These are phyloP conservation scores for Lamellibrachia luymesi DNA, from an alignment of 1,140 invertebrate species.

Conservation along the genomic window DNA sequence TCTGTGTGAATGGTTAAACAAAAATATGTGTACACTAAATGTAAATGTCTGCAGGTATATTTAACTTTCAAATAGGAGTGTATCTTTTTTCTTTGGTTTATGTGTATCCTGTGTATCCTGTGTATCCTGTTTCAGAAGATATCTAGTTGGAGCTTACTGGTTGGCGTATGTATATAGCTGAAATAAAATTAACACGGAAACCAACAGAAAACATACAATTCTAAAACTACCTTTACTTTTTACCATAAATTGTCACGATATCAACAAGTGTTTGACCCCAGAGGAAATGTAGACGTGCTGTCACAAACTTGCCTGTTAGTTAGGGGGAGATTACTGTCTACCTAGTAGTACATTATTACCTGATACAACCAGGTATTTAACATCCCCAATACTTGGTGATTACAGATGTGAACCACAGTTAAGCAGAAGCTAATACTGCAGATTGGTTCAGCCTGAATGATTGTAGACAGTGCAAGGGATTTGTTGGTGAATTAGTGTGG, in stretches of 20 bases:
- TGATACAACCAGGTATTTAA: neutral
- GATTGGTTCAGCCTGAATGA: neutral
- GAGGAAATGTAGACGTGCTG: neutral
- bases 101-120: too few species aligned
- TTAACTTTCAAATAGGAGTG: neutral
- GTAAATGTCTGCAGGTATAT: neutral
- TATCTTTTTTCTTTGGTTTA: neutral
- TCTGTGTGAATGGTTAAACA: neutral
- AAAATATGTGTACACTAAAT: neutral
- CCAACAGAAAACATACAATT: neutral
- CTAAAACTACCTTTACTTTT: neutral
- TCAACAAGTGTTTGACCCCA: neutral
- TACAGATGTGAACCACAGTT: too few species aligned
- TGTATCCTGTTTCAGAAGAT: neutral
- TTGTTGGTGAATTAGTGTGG: neutral
- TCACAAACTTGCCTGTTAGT: neutral
- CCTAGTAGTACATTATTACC: neutral
- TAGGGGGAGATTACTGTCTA: neutral
- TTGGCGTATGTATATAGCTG: neutral
- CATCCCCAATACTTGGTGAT: too few species aligned
- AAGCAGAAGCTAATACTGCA: neutral
- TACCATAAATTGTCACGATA: neutral
- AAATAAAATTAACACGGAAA: neutral
- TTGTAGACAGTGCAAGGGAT: neutral
- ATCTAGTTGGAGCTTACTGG: neutral